Base-by-base conservation (phyloP, 2,888 invertebrate species). In the Heliothis peltigera region DNA sequence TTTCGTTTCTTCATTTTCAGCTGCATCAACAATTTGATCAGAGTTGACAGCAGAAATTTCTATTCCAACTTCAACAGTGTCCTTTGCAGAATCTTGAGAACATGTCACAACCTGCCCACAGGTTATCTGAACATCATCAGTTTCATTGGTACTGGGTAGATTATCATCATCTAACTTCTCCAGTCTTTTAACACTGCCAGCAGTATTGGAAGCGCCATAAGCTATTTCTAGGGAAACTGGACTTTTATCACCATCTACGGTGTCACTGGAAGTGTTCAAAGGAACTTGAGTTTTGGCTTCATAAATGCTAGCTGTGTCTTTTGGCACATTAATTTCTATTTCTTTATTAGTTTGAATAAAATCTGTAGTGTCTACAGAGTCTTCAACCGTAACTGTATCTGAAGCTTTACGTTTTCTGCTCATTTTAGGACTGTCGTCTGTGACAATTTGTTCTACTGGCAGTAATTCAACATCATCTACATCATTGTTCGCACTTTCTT, bases 51-150 rank as follows among this genome's bases (percentile, higher is more conserved):
- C 86, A 5, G 81, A 70, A 18, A 78, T 73, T 65, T 81, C 79
- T 54, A 66, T 63, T 6, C 52, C 64, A 15, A 62, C 55, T 66
- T 71, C 71, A 49, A 61, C 51, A 0, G 21, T 76, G 15, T 76
- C 77, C 28, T 56, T 59, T 0, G 63, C n/a, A 18, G 72, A 69
- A 6, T 92, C 91, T 82, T 88, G 91, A 3, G 93, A 91, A 55
- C 57, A 80, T 52, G 81, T 84, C 0, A 87, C 48, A 2, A 77
- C 63, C 85, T 95, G 95, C 3, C 93, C 94, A 61, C 93, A 93
- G 71, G 92, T 92, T 52, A 94, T 93, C 70, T 91, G 90, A 4
- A 93, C 77, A 70, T 95, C 95, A 70, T 94, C 94, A 1, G 91
- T 92, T 8, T 93, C 94, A 68, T 89, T 92, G 0, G 90, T 89